Base-by-base conservation (phyloP, 2,797 vertebrate species). In the Scyliorhinus canicula region DNA sequence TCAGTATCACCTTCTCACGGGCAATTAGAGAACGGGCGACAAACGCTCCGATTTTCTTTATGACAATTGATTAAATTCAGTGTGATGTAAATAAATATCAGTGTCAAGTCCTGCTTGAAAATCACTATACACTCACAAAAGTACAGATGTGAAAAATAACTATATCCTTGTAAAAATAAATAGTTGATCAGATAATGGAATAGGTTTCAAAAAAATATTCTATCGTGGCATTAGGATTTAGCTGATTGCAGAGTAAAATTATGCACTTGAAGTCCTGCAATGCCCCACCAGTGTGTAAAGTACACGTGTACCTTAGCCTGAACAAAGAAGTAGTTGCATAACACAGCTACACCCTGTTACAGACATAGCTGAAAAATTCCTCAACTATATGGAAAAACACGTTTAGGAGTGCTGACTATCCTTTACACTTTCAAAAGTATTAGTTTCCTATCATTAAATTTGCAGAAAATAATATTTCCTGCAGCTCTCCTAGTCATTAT, bases 251-350 rank as follows among this genome's bases (percentile, higher is more conserved):
- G 9, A 69, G 67, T 44, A 93, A 93, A 50, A 26, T 14, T 40
- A 63, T 60, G 19, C 8, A 63, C n/a, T 40, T 65, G 88, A 47
- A 69, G 3, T 52, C 3, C 0, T 52, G 28, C 55, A 60, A 31
- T 90, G 52, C 35, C 35, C 1, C 55, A 31, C 67, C 93, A 74
- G 47, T 74, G 47, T 50, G 52, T 19, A 74, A 71, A 52, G 44
- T 71, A 94, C 93, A 94, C 47, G 44, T 94, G 31, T 71, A 94
- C 93, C 31, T 94, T 35, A 52, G 11, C 50, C 65, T 35, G 63
- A 71, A 94, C 67, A 91, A 91, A 63, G 88, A 91, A 63, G 35
- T 91, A 40, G 21, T 91, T 91, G 57, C 57, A 8, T 26, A 65
- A 91, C 57, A 65, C 57, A 65, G 88, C 19, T 91, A 63, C n/a